Base-by-base conservation (phyloP, 2,113 vertebrate genomes). In the Silurus asotus region DNA sequence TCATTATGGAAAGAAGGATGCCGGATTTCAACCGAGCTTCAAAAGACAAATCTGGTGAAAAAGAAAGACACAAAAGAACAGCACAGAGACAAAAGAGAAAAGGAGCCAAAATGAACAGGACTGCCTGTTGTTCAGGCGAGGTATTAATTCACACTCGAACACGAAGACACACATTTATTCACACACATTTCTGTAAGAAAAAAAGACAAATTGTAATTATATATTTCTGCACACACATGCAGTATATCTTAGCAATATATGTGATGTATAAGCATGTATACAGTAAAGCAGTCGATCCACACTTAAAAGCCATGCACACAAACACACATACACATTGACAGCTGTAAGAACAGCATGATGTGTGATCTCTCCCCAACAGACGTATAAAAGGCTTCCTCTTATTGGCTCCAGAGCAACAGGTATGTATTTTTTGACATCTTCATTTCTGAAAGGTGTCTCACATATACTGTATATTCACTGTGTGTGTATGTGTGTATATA, bases 391-490 rank as follows among this genome's bases (percentile, higher is more conserved):
- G 13, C 91, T 95, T 56, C 95, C 94, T 83, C 77, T 89, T 62
- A 93, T 95, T 90, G 91, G 88, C 64, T 90, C 90, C 45, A 94
- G 88, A 89, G 83, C 86, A 84, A 28, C 90, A 92, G 93, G 94
- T 95, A 86, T 87, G 55, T 45, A 23, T 58, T 25, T 20, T 78
- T 55, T 76, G 45, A 5, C 28, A 84, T 28, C 37, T 37, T 37
- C 13, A 45, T 45, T 37, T 79, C 13, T 65, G 3, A 75, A 76
- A 49, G 2, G 17, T 20, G 2, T 75, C 1, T 37, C 37, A 37
- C 37, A 37, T 37, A 37, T 37, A 37, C 37, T 37, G 37, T 37
- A 37, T 2, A 37, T 37, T 3, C 37, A 37, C 37, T 37, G 37
- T 37, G 2, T 37, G 2, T 37, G 2, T 37, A 49, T 45, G 0